These are phyloP conservation scores for Leguminivora glycinivorella DNA, from an alignment of 1,140 invertebrate species.

Conservation along the genomic window DNA sequence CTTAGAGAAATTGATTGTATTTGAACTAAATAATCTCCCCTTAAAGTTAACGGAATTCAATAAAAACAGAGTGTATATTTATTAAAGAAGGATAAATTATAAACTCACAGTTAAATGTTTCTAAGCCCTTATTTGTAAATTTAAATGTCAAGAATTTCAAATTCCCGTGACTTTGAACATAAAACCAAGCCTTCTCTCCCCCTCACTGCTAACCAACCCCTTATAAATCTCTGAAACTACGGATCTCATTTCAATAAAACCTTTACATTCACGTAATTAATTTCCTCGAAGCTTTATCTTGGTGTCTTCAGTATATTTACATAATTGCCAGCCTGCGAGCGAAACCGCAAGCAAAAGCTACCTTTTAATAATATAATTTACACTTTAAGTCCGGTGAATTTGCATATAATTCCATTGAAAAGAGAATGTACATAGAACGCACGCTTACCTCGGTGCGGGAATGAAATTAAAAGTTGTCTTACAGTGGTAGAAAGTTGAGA, in stretches of 20 bases:
- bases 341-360: slow-evolving; percentile 28
- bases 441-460: slow-evolving; percentile 37
- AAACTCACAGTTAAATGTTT: not conserved
- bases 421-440: slow-evolving; percentile 43
- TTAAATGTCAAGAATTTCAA: not conserved
- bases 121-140: not conserved
- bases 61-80: not conserved
- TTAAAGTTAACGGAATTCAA: too few species aligned
- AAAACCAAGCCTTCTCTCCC: slow-evolving; percentile 13
- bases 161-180: not conserved
- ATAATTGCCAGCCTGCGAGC: slow-evolving; percentile 22
- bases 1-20: too few species aligned
- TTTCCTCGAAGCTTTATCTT: slow-evolving; percentile 27
- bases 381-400: slow-evolving; percentile 30
- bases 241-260: slow-evolving; percentile 28
- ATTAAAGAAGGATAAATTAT: not conserved
- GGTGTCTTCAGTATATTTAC: slow-evolving; percentile 25
- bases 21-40: too few species aligned
- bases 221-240: slow-evolving; percentile 27
- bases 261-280: slow-evolving; percentile 26
- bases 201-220: not conserved
- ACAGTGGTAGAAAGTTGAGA: slow-evolving; percentile 38
- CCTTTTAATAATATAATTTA: slow-evolving; percentile 27
- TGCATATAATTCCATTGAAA: slow-evolving; percentile 39
- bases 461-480: slow-evolving; percentile 52